Evolutionary conservation across 2,113 vertebrate species (phyloP), one percentile per base, ranked within the genome.

Genomic region (Rhinolophus ferrumequinum): DNA sequence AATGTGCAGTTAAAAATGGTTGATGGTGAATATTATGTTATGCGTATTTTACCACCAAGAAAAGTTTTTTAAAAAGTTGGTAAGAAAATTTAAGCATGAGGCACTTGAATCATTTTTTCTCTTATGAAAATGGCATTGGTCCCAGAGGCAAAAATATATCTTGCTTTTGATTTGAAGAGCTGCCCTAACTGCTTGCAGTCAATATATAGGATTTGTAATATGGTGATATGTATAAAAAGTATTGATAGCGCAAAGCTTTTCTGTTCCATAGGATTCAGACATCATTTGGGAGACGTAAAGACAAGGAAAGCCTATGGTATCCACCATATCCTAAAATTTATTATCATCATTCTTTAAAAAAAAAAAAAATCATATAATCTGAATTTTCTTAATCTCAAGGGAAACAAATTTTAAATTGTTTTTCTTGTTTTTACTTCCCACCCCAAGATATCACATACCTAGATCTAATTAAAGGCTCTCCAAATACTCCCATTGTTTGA

Each of bases 111-210:
- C 41, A 21, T 90, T 90, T 73, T 84, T 93, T 54, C 14, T 93
- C 16, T 85, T 66, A 75, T 13, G 22, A 97, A 95, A 90, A 84
- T 96, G 22, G 16, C 14, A 7, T 88, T 77, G 47, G 22, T 52
- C 14, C 15, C 76, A 67, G 58, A 76, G 47, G 67, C 30, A 52
- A 83, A 50, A 94, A 77, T 81, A 24, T 19, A n/a, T 92, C 52
- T 86, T 97, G 35, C 16, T 91, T 1, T 88, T 96, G 33, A 66
- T 94, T 80, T 87, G 67, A 82, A 83, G 66, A 95, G 33, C 13
- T 67, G 26, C 5, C 2, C 30, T 80, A 38, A 16, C 67, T 85
- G 85, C 62, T 95, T 90, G 54, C 10, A 66, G 47, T 79, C 22
- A 93, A 14, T 76, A 13, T 80, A 13, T 81, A 75, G 15, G 77